These are phyloP conservation scores for Fistularia commersonii DNA, from an alignment of 2,797 vertebrate species.

Conservation along the genomic window DNA sequence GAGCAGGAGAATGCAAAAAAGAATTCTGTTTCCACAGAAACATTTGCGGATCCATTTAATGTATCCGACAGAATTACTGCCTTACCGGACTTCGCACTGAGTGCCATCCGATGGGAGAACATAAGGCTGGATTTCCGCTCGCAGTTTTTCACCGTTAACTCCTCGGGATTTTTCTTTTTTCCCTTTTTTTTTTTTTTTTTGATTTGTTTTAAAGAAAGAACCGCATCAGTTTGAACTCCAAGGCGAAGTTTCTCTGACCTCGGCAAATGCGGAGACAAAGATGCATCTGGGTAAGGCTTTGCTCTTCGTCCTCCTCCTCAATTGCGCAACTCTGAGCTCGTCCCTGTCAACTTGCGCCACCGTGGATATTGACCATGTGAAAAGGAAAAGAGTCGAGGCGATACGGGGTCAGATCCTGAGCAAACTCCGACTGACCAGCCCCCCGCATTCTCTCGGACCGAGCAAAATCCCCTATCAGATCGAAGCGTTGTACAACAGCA, in stretches of 20 bases:
- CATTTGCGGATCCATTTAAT: slow-evolving; percentile 27
- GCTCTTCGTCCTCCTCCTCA: slow-evolving; percentile 81
- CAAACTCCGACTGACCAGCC: slow-evolving; percentile 86
- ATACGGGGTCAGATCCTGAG: slow-evolving; percentile 91
- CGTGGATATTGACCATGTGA: slow-evolving; percentile 88
- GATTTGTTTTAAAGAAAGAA: too few species aligned
- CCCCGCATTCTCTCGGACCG: slow-evolving; percentile 81
- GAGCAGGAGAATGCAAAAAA: slow-evolving; percentile 48
- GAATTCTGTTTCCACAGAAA: slow-evolving; percentile 21
- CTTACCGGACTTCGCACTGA: slow-evolving; percentile 35
- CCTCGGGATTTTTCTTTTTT: too few species aligned
- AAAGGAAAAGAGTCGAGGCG: slow-evolving; percentile 88
- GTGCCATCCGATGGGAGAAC: slow-evolving; percentile 45
- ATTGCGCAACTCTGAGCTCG: slow-evolving; percentile 81
- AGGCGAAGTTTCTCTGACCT: too few species aligned
- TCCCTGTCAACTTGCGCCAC: slow-evolving; percentile 89
- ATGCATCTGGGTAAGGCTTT: slow-evolving; percentile 84
- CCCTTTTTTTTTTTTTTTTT: too few species aligned
- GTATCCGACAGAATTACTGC: slow-evolving; percentile 18
- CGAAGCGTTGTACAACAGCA: slow-evolving; percentile 90
- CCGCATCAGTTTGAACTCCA: not conserved
- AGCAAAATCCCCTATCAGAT: slow-evolving; percentile 84
- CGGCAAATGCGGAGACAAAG: slow-evolving; percentile 64
- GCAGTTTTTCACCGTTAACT: too few species aligned
- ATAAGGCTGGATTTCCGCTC: slow-evolving; percentile 43